Evolutionary conservation across 2,888 invertebrate species (phyloP), one percentile per base, ranked within the genome.

Genomic region (Eilema sororculum): DNA sequence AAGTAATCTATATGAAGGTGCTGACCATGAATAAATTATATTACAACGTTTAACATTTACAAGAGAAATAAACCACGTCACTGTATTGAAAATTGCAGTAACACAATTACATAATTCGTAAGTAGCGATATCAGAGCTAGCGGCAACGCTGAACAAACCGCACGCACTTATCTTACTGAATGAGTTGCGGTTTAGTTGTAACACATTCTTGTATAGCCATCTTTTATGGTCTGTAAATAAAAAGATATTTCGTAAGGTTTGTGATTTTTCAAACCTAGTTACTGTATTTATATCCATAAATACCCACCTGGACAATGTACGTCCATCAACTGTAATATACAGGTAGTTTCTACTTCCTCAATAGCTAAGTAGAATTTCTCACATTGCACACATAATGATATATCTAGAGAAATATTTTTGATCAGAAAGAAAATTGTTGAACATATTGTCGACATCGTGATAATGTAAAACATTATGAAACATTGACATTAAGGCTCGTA

Each of bases 301-400:
- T 2, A 60, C 60, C 3, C 24, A 63, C 41, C 41, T 16, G 63
- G 22, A 57, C 65, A 33, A 22, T 30, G 12, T 9, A 8, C 5
- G 20, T 65, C 30, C 57, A 57, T 22, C 65, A 63, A 56, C 3
- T 12, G n/a, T 25, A 65, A 2, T 10, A 74, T 73, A 52, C 82
- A 80, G 1, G 52, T 65, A 0, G 63, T 63, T 37, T 76, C 71
- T 8, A 73, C 74, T 24, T 78, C 70, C 20, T 77, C 79, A 24
- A 83, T 58, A 4, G 68, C 28, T 0, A 78, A 30, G 22, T 85
- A 83, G 10, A 81, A 81, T 22, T 75, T 81, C 64, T 85, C 85
- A 24, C 79, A 73, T 12, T 81, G 70, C 0, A 78, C 8, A 3
- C 79, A 75, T n/a, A 81, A 66, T 5, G 76, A 20, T 0, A 72